phyloP scores from a whole-genome alignment of 2,113 vertebrate genomes.

The Anser cygnoides region DNA sequence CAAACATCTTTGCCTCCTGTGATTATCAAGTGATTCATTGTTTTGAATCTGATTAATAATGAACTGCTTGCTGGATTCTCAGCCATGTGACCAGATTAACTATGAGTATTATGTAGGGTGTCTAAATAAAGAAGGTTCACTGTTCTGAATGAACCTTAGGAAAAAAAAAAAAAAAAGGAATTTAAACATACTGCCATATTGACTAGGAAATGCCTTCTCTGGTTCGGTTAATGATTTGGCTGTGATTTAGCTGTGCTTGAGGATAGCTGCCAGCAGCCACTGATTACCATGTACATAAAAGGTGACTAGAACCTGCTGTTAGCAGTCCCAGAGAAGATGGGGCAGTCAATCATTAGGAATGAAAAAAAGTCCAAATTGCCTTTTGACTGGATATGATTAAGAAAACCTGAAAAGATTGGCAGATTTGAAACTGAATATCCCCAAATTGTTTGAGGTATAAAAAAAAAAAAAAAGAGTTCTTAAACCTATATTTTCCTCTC shows the following conservation, averaged over 20 bases:
- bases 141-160: background rate
- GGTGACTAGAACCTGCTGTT: background rate
- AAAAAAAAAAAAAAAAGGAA: background rate
- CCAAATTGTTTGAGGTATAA: background rate
- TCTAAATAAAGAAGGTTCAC: background rate
- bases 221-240: background rate
- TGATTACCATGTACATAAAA: background rate
- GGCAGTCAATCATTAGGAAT: background rate
- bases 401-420: background rate
- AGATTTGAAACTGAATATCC: background rate
- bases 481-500: background rate
- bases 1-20: background rate
- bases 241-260: background rate
- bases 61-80: background rate
- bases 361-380: background rate
- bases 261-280: background rate
- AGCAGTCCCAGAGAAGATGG: background rate
- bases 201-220: background rate
- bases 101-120: background rate
- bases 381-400: background rate
- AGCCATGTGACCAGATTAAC: background rate
- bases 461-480: background rate
- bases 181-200: background rate
- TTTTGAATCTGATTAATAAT: background rate
- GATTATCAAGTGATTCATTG: background rate